A percentile compares a stretch with the other conserved stretches of the same genome.
These are phyloP conservation scores for Saccostrea glomerata DNA, from an alignment of 1,140 invertebrate genomes.

Conservation along the genomic window DNA sequence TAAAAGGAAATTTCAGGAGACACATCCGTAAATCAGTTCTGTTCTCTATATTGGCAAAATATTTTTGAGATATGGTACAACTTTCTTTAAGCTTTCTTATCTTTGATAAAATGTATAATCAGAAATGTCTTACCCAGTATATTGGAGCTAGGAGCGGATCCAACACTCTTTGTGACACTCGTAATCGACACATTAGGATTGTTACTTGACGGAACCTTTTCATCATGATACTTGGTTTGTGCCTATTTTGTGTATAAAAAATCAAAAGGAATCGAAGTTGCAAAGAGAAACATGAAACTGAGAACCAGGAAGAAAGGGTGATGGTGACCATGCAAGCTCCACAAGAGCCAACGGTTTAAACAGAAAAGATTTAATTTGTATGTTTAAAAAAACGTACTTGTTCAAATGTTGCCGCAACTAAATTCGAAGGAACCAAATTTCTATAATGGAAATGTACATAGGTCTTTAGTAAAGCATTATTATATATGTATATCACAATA, in stretches of 20 bases:
- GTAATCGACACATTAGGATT: neutral
- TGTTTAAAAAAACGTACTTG: conserved; percentile 51
- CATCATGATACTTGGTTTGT: conserved; percentile 53
- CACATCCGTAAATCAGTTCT: no score
- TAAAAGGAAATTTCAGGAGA: no score
- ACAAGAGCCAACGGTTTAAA: no score
- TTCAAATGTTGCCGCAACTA: conserved; percentile 60
- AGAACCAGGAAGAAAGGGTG: no score
- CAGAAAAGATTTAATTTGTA: no score
- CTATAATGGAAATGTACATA: conserved; percentile 38
- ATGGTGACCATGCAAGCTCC: no score
- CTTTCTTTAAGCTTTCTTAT: no score
- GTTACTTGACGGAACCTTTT: neutral
- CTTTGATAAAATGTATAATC: no score
- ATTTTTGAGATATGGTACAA: no score
- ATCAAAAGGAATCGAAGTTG: neutral
- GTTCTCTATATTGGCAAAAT: no score
- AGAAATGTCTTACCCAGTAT: conserved; percentile 50
- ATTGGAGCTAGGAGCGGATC: conserved; percentile 51
- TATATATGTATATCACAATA: no score
- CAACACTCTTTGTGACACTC: conserved; percentile 43
- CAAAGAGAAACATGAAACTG: no score
- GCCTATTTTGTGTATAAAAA: conserved; percentile 69
- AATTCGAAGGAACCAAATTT: conserved; percentile 60
- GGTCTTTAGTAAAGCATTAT: neutral